These are phyloP conservation scores for Muschampia plurimacula DNA, from an alignment of 2,888 invertebrate species.

Conservation along the genomic window DNA sequence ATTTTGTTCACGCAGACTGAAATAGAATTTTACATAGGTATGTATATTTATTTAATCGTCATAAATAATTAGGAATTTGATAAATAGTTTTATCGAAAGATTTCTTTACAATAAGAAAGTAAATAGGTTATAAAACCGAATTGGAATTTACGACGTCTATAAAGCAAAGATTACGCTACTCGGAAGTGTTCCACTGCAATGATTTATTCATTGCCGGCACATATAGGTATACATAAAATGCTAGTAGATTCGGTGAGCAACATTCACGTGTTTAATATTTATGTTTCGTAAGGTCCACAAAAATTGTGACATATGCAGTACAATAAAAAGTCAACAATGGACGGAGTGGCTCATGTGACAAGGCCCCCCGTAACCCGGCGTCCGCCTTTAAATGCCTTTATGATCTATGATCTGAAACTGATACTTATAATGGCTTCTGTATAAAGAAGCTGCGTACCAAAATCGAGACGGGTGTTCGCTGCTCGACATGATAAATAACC, in stretches of 20 bases:
- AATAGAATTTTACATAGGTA: too few species aligned
- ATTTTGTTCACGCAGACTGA: too few species aligned
- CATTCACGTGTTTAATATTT: constrained; percentile 72
- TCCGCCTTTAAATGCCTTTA: constrained; percentile 77
- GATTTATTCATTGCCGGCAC: constrained; percentile 72
- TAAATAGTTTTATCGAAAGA: neutral
- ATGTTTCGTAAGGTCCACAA: constrained; percentile 71
- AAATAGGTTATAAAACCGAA: constrained; percentile 82
- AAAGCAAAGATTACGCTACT: constrained; percentile 77
- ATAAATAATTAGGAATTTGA: neutral
- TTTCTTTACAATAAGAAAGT: constrained; percentile 45
- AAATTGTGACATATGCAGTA: constrained; percentile 75
- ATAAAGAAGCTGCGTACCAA: constrained; percentile 79
- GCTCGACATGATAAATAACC: constrained; percentile 78
- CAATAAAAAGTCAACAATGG: constrained; percentile 80
- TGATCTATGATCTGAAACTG: constrained; percentile 86
- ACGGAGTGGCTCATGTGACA: constrained; percentile 65
- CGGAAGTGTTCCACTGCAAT: constrained; percentile 57
- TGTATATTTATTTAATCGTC: too few species aligned
- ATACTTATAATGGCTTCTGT: constrained; percentile 86
- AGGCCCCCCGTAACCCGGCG: constrained; percentile 78
- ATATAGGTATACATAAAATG: constrained; percentile 61
- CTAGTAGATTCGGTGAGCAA: constrained; percentile 63
- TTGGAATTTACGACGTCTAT: constrained; percentile 80
- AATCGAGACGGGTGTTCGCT: constrained; percentile 63